Base-by-base conservation (phyloP, 64 coral and sea anemone genomes). In the Stichodactyla mertensii region DNA sequence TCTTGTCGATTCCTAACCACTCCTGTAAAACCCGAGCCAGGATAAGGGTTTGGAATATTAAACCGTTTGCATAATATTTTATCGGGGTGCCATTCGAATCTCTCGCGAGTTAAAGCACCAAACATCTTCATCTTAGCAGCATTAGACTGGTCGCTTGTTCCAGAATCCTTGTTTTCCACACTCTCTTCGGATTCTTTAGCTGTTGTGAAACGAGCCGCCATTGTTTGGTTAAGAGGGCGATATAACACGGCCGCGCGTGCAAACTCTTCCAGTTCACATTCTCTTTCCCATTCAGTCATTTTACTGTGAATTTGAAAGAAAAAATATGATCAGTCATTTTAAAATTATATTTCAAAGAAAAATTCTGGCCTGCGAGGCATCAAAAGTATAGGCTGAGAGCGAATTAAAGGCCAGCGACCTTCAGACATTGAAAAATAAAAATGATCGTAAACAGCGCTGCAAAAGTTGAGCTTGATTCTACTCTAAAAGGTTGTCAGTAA, bases 11-110 rank as follows among this genome's bases (percentile, higher is more conserved):
- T 24, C 24, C 80, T 88, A 0, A 82, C 89, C 16, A 99, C 88
- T 4, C 97, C 97, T 12, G 82, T 54, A 53, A 79, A 55, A 77
- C 74, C 85, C 23, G 93, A 99, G 1, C 90, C 88, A 2, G 93
- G 97, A 79, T 99, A 99, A 11, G 93, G 97, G 14, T 99, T 88
- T 5, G 97, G 97, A 77, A 99, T 99, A n/a, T 99, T 99, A 71
- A 99, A 95, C 26, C 97, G 69, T 52, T 99, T 99, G 27, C 97
- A 99, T 10, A 99, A 51, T 16, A 94, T 54, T 36, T 88, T 99
- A 19, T 89, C 93, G 36, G 97, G 97, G 85, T 99, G 93, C 97
- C 97, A 99, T 57, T 99, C 88, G 19, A 99, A 99, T 19, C 52
- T 90, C 54, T 92, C 90, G 26, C 97, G 93, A 16, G 97, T 99